These are phyloP conservation scores for Pycnomerus fuliginosus DNA, from an alignment of 2,888 invertebrate species.

Conservation along the genomic window DNA sequence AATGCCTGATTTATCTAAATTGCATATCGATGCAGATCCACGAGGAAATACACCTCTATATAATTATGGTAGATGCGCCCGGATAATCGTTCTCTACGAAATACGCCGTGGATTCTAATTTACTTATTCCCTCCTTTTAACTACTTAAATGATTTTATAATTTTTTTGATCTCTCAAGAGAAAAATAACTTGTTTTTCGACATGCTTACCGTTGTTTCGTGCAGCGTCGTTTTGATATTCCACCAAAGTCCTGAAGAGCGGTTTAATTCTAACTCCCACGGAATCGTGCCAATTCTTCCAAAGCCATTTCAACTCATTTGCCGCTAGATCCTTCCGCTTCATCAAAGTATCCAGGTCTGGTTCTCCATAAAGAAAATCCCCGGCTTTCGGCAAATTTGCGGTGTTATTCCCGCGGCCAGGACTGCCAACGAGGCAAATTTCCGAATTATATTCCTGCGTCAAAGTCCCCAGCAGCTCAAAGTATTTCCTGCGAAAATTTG, in stretches of 20 bases:
- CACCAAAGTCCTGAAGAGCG: slow-evolving; percentile 56
- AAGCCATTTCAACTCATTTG: slow-evolving; percentile 52
- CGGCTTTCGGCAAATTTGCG: slow-evolving; percentile 32
- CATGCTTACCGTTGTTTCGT: slow-evolving; percentile 59
- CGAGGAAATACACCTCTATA: no score
- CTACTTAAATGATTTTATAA: not conserved
- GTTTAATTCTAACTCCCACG: slow-evolving; percentile 59
- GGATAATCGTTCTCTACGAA: no score
- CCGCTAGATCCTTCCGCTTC: slow-evolving; percentile 45
- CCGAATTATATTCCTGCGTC: slow-evolving; percentile 60
- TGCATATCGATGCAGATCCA: no score
- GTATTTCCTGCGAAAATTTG: slow-evolving; percentile 26
- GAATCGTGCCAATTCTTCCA: slow-evolving; percentile 70
- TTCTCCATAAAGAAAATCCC: slow-evolving; percentile 61
- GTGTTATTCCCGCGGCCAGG: slow-evolving; percentile 7
- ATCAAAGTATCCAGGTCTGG: slow-evolving; percentile 63
- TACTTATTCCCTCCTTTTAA: no score
- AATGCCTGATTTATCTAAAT: no score
- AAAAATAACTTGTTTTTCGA: no score
- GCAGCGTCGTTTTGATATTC: slow-evolving; percentile 65
- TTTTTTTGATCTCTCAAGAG: no score
- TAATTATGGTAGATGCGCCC: no score
- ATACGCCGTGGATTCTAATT: no score
- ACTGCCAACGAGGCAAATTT: slow-evolving; percentile 56
- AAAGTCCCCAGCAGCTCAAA: slow-evolving; percentile 54